phyloP scores from a whole-genome alignment of 2,113 vertebrate species.

The Chascanopsetta lugubris region DNA sequence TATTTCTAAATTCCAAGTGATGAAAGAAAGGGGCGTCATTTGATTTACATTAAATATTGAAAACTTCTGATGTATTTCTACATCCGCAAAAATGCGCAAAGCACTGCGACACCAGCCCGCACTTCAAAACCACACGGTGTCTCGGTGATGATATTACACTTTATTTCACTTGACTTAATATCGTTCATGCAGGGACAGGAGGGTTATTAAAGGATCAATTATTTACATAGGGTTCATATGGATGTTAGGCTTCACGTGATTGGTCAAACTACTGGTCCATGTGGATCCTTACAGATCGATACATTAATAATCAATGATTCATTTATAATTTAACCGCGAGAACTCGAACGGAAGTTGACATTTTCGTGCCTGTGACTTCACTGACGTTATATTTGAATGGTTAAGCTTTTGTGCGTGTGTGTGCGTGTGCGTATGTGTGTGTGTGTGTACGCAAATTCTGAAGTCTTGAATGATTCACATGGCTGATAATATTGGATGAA shows the following conservation, averaged over 20 bases:
- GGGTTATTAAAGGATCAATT: conserved; percentile 13
- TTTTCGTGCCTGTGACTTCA: too few relatives aligned
- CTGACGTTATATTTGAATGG: too few relatives aligned
- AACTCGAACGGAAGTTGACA: too few relatives aligned
- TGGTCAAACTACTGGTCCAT: background rate
- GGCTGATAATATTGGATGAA: too few relatives aligned
- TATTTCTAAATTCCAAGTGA: background rate
- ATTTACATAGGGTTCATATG: background rate
- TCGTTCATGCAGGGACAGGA: background rate
- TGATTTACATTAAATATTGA: background rate
- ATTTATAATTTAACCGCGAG: too few relatives aligned
- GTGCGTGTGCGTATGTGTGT: too few relatives aligned
- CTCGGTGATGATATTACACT: background rate
- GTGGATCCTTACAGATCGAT: background rate
- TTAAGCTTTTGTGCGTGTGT: too few relatives aligned
- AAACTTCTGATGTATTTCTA: conserved; percentile 9
- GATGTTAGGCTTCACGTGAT: background rate
- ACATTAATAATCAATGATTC: background rate
- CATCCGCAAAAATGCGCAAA: background rate
- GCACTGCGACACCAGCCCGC: background rate
- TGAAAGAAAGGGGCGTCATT: background rate
- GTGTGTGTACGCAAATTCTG: too few relatives aligned
- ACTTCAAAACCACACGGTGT: background rate
- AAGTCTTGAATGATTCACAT: too few relatives aligned
- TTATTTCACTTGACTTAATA: background rate